Evolutionary conservation across 2,888 invertebrate genomes (phyloP), one percentile per base, ranked within the genome.

Genomic region (Aleiodes leptofemur): DNA sequence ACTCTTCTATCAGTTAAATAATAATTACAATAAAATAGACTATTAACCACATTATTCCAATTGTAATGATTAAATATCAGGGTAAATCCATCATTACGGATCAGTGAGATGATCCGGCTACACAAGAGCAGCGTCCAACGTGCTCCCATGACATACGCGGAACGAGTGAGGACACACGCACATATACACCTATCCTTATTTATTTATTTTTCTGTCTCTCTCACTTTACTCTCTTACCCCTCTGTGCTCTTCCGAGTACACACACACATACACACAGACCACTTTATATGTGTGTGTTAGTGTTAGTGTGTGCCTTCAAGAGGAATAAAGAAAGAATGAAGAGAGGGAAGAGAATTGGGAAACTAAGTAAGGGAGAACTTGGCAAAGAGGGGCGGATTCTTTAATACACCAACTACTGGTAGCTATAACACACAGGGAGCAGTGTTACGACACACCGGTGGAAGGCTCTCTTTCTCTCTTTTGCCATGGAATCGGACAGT

Each of bases 91-190:
- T 23, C 5, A 64, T 23, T 43, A 14, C 16, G 64, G 23, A 43
- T 64, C 48, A 8, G 43, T 14, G 48, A 9, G 43, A n/a, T 7
- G 59, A 64, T 64, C 48, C 64, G 14, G 16, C 5, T 43, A 29
- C 16, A 83, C 80, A 82, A 77, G 77, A 78, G 76, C 80, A 79
- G 76, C 83, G 81, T 81, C 83, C 84, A 82, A 84, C 84, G 86
- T 85, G 82, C 84, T 83, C 83, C 86, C 87, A 85, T 87, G 86
- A 87, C 87, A 87, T 82, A 86, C 86, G 83, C 86, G 84, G 83
- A 83, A 83, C 85, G 85, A 87, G 86, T 87, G 87, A 87, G 82
- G 80, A 81, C 84, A 81, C 83, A 80, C 84, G 83, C 77, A n/a
- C 64, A 48, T 48, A 64, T 16, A 16, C 13, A 61, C 8, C 16